Conservation (phyloP, 2,888 invertebrate genomes). For the Xiphydria camelus region DNA sequence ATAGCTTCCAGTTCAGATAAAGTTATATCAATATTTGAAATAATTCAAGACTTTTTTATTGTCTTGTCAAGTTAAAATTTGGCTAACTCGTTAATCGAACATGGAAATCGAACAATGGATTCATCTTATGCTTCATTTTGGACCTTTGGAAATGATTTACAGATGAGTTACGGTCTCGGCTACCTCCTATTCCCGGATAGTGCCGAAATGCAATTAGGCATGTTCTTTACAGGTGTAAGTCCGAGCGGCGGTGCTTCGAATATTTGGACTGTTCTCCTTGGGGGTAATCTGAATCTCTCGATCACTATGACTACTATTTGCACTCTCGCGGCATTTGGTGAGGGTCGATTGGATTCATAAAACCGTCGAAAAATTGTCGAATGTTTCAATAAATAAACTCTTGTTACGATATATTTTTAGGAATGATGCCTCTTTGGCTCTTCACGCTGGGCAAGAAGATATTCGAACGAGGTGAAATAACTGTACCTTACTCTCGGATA, state of each 20-base stretch:
- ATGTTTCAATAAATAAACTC: conserved; percentile 3
- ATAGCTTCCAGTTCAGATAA: no score
- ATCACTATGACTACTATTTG: conserved; percentile 94
- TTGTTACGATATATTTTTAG: conserved; percentile 59
- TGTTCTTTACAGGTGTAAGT: conserved; percentile 88
- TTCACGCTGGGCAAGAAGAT: conserved; percentile 81
- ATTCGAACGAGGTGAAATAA: conserved; percentile 71
- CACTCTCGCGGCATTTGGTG: conserved; percentile 84
- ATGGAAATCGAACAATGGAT: no score
- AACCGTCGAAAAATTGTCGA: conserved; percentile 4
- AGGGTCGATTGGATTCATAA: conserved; percentile 27
- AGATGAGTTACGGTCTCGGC: conserved; percentile 76
- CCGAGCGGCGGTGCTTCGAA: conserved; percentile 97
- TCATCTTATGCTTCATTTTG: conserved; percentile 6
- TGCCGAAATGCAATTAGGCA: conserved; percentile 76
- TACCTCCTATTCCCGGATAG: conserved; percentile 70
- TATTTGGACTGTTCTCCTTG: conserved; percentile 90
- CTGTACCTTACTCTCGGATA: conserved; percentile 79
- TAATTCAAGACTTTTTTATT: no score
- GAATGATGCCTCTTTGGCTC: conserved; percentile 88
- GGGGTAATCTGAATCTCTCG: conserved; percentile 90
- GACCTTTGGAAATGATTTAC: conserved; percentile 37
- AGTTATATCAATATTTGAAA: no score
- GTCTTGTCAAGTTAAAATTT: neutral
- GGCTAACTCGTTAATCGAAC: no score